Percentiles rank a stretch among this genome's conserved stretches.
phyloP scores from a whole-genome alignment of 2,113 vertebrate genomes.

The Stegostoma tigrinum region DNA sequence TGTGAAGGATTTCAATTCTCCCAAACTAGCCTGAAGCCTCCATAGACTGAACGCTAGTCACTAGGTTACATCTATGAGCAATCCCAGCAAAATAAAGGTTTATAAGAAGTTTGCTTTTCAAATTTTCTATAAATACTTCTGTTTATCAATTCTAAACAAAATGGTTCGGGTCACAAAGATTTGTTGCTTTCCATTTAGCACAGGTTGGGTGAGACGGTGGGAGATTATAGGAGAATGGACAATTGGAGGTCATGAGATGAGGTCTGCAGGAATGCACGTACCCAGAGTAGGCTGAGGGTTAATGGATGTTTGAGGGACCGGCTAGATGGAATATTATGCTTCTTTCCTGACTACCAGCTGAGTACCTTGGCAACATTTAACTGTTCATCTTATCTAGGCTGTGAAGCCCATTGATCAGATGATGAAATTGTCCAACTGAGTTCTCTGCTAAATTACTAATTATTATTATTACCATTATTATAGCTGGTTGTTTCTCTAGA shows the following conservation, averaged over 20 bases:
- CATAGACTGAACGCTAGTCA: not conserved
- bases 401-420: not conserved
- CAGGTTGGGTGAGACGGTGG: too few relatives aligned
- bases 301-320: not conserved
- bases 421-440: not conserved
- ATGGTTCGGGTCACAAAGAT: not conserved
- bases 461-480: not conserved
- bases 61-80: not conserved
- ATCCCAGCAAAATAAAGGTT: too few relatives aligned
- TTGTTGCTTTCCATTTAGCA: not conserved
- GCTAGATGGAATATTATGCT: not conserved
- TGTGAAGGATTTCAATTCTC: not conserved
- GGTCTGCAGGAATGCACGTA: too few relatives aligned
- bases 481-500: not conserved
- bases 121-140: not conserved
- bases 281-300: not conserved
- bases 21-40: too few relatives aligned
- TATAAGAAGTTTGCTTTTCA: not conserved
- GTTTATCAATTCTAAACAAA: not conserved
- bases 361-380: not conserved
- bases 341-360: not conserved
- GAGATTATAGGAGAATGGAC: too few relatives aligned
- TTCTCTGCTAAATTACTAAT: not conserved
- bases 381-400: not conserved
- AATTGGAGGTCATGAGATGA: too few relatives aligned